These are phyloP conservation scores for Hyperoodon ampullatus DNA, from an alignment of 2,113 vertebrate genomes.

Conservation along the genomic window DNA sequence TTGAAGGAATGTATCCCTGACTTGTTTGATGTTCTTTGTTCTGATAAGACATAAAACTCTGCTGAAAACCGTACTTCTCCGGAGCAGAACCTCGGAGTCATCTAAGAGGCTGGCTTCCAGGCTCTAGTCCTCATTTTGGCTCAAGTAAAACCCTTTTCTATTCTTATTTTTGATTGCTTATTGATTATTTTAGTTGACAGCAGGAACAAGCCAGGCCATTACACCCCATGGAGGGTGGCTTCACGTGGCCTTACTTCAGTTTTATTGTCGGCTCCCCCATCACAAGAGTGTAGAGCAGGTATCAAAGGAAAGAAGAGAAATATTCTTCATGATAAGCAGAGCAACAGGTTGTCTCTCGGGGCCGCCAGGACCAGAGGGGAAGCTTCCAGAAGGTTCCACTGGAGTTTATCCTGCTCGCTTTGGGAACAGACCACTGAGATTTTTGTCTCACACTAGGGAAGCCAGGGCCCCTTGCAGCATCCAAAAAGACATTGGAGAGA, in stretches of 20 bases:
- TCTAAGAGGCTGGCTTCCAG: not conserved
- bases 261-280: rapidly evolving
- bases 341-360: not conserved
- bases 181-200: not conserved
- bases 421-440: not conserved
- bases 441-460: not conserved
- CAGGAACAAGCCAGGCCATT: not conserved
- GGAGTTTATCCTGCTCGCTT: not conserved
- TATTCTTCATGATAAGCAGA: rapidly evolving
- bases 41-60: not conserved
- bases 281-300: rapidly evolving
- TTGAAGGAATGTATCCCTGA: not conserved
- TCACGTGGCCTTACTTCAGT: rapidly evolving
- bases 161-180: not conserved
- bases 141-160: not conserved
- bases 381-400: not conserved
- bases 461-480: not conserved
- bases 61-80: not conserved
- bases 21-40: not conserved
- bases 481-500: not conserved
- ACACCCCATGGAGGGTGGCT: rapidly evolving
- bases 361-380: rapidly evolving
- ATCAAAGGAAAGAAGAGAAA: not conserved
- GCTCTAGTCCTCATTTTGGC: not conserved
- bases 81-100: not conserved